Percentiles rank a stretch among this genome's conserved stretches.
Conservation (phyloP, 2,113 vertebrate species). For the Illadopsis cleaveri region DNA sequence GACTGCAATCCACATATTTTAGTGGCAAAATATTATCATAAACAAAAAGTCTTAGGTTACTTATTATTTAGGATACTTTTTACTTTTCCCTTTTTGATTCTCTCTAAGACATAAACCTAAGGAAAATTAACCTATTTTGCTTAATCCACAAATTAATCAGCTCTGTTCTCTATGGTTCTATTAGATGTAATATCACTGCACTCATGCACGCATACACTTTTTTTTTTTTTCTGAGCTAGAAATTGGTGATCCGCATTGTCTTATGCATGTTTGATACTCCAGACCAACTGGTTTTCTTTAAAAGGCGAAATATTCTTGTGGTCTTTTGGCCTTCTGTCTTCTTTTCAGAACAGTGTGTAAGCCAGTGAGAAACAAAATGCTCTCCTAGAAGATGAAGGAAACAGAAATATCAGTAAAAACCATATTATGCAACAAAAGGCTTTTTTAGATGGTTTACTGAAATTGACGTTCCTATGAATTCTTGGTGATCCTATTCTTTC, state of each 20-base stretch:
- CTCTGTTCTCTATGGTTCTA: not conserved
- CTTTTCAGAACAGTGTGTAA: not conserved
- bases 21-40: not conserved
- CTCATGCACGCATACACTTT: no score
- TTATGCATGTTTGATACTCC: not conserved
- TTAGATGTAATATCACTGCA: not conserved
- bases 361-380: not conserved
- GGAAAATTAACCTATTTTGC: not conserved
- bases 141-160: not conserved
- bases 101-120: not conserved
- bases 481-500: not conserved
- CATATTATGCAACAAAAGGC: fast-evolving
- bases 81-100: not conserved
- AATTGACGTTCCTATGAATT: not conserved
- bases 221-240: not conserved
- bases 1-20: not conserved
- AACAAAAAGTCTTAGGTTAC: not conserved
- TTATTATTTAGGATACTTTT: not conserved
- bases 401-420: not conserved
- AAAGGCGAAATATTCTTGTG: not conserved
- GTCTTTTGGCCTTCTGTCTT: not conserved
- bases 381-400: conserved; percentile 31
- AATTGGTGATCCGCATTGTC: not conserved
- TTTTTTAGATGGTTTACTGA: not conserved
- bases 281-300: not conserved